These are phyloP conservation scores for Resseliella maxima DNA, from an alignment of 2,888 invertebrate species.

Conservation along the genomic window DNA sequence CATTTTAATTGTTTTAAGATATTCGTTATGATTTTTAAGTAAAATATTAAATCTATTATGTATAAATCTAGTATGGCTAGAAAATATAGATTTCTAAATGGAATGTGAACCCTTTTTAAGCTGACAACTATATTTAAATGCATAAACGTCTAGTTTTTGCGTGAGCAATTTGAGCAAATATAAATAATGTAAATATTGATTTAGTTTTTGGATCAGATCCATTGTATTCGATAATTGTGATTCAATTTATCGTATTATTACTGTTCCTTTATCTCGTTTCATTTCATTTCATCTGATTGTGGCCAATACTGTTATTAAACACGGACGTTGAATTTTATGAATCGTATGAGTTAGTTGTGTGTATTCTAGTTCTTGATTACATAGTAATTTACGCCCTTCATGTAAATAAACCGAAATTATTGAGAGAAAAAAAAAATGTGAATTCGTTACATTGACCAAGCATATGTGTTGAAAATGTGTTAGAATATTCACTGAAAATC, in stretches of 20 bases:
- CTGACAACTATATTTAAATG: neutral
- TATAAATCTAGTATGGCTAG: too few relatives aligned
- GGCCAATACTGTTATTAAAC: conserved; percentile 7
- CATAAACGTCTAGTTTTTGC: neutral
- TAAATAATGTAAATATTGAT: conserved; percentile 36
- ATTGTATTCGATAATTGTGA: conserved; percentile 30
- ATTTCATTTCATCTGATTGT: conserved; percentile 41
- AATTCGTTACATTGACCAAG: neutral
- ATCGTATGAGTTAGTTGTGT: neutral
- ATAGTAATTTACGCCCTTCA: conserved; percentile 25
- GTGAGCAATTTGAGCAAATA: neutral
- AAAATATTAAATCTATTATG: too few relatives aligned
- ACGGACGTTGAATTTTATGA: neutral
- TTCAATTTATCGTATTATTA: conserved; percentile 51
- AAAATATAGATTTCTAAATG: too few relatives aligned
- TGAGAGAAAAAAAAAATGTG: neutral
- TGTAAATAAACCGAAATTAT: conserved; percentile 43
- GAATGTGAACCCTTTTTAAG: neutral
- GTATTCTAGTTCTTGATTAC: neutral
- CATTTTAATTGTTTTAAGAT: too few relatives aligned
- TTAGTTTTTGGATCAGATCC: neutral
- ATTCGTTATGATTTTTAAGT: too few relatives aligned
- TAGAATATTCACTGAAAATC: neutral
- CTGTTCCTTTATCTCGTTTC: neutral
- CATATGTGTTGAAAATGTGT: neutral